Base-by-base conservation (phyloP, 1,140 invertebrate genomes). In the Ceratoteleas bidentatus region DNA sequence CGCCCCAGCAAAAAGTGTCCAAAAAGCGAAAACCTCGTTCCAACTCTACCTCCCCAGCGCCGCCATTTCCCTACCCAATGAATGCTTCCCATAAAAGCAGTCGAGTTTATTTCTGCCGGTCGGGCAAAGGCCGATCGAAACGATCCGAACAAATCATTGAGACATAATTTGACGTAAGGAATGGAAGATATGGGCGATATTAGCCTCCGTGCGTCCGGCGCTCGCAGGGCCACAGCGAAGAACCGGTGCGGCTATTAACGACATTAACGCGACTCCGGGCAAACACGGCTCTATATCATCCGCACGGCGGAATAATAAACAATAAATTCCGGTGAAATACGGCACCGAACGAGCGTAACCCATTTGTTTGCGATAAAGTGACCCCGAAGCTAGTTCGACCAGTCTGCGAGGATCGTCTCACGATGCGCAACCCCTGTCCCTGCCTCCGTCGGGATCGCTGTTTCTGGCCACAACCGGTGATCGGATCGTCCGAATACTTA, bases 291-390 rank as follows among this genome's bases (percentile, higher is more conserved):
- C 87, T 91, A 90, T 89, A 91, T 91, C 90, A 91, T 89, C 84
- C 85, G 64, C 81, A 84, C 70, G 80, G 84, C 84, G 87, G 87
- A 90, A 90, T 91, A 91, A 91, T 90, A 91, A 90, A 91, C 90
- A 90, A 91, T 91, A 91, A 90, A 90, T 90, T 90, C 84, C 62
- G 84, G 87, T 90, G 89, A 90, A 91, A 91, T 90, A 91, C 87
- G 88, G 87, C 89, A 85, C 83, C 86, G 87, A 90, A 90, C 87
- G 86, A 90, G 88, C 88, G 87, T 90, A 90, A 91, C 90, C 90
- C 90, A 91, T 90, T 91, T 91, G 90, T 91, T 91, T 91, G 90
- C 89, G 88, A 91, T 91, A 91, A 91, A 90, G 87, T 90, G 88
- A 90, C 89, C 87, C 87, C 86, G 87, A 85, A 88, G 88, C 88